These are phyloP conservation scores for Dioctria linearis DNA, from an alignment of 2,888 invertebrate species.

Conservation along the genomic window DNA sequence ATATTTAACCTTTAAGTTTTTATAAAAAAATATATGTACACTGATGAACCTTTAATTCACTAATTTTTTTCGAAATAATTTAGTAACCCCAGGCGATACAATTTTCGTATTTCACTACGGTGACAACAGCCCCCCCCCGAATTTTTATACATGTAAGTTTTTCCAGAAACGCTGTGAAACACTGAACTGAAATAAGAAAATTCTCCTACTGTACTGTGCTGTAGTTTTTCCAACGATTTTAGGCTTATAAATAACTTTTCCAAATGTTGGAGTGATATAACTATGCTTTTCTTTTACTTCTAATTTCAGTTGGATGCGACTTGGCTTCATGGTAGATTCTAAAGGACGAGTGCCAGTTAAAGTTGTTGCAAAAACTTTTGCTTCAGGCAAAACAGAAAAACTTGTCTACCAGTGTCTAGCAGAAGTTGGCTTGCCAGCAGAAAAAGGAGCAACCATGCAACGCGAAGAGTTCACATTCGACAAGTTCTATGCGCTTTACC, in stretches of 20 bases:
- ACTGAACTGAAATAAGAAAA: too few relatives aligned
- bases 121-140: not conserved
- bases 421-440: constrained; percentile 93
- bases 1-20: too few relatives aligned
- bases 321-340: constrained; percentile 93
- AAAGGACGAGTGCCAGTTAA: constrained; percentile 97
- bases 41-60: too few relatives aligned
- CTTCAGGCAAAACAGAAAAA: constrained; percentile 99
- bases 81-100: too few relatives aligned
- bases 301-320: constrained; percentile 93
- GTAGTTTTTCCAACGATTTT: not conserved
- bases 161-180: too few relatives aligned
- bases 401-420: constrained; percentile 96
- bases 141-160: too few relatives aligned
- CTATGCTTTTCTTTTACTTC: not conserved
- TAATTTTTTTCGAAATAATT: too few relatives aligned
- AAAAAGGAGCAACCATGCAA: constrained; percentile 97
- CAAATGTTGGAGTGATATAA: not conserved
- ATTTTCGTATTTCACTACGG: not conserved
- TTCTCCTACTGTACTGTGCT: not conserved
- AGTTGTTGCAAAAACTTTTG: constrained; percentile 96
- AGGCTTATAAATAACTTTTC: not conserved
- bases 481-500: constrained; percentile 98
- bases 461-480: constrained; percentile 97
- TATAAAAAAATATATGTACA: too few relatives aligned